Conservation (phyloP, 2,797 vertebrate species). For the Poeciliopsis presidionis region DNA sequence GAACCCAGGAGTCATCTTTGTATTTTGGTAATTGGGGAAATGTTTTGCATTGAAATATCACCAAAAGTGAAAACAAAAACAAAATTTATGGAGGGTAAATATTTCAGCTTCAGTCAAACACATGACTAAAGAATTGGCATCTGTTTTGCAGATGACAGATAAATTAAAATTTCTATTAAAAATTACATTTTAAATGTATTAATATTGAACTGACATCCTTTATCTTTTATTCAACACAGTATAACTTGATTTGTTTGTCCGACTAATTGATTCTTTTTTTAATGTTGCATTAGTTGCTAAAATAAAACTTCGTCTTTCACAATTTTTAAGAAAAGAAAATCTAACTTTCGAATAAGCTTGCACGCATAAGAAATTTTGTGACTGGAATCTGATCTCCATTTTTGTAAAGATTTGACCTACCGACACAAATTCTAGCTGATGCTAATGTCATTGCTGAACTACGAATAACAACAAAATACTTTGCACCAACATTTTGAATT, state of each 20-base stretch:
- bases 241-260: neutral
- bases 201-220: neutral
- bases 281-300: neutral
- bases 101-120: no score
- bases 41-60: no score
- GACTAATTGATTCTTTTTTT: neutral
- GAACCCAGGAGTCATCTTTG: constrained; percentile 32
- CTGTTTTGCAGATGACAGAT: no score
- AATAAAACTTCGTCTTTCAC: neutral
- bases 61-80: no score
- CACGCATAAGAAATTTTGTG: neutral
- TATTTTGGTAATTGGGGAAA: neutral
- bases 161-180: no score
- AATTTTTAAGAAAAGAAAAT: no score
- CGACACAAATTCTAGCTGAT: neutral
- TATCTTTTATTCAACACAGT: neutral
- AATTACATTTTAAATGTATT: neutral
- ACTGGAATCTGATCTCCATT: neutral
- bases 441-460: neutral
- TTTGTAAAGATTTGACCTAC: neutral
- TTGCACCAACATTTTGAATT: neutral
- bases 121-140: no score
- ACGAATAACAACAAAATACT: neutral
- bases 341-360: neutral
- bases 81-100: no score